Evolutionary conservation across 2,797 vertebrate species (phyloP), one percentile per base, ranked within the genome.

Genomic region (Tamandua tetradactyla): DNA sequence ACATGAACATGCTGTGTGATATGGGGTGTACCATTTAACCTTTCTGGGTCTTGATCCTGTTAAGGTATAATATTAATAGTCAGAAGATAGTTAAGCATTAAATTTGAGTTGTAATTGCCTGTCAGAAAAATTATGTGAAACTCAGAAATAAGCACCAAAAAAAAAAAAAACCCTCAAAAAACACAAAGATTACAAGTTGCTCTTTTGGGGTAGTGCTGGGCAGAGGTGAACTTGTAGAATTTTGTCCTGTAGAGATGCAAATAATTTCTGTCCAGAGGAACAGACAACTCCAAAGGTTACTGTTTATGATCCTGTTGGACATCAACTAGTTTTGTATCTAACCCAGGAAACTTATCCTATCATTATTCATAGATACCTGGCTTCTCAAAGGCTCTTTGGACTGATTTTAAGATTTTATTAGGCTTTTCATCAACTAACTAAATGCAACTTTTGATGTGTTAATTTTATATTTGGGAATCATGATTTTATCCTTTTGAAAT

Each of bases 391-490:
- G 44, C 44, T 47, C 44, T 47, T 47, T 47, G 44, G 11, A 47
- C 44, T 47, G 44, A 44, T 47, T 47, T 47, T 47, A 47, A 47
- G 7, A 47, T 47, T 47, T 47, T 47, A 47, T 11, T 47, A 11
- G 44, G 44, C 11, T 47, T 47, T n/a, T 47, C 11, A 47, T 47
- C 44, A 47, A 47, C 11, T 7, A 47, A 11, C 47, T 47, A 47
- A 47, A 47, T 47, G 4, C 11, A 47, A n/a, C 44, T 11, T 47
- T 47, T 47, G 44, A 47, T 47, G 44, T 47, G 44, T n/a, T 82
- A 72, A 72, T 78, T 95, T 94, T 96, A 20, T 72, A 49, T 92
- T 64, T 44, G 32, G 83, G 57, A 78, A 13, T 90, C 66, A 83
- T 74, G 40, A 44, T 87, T 69, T 87, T 82, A 78, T 86, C 74